Percentiles rank a stretch among this genome's conserved stretches.
These are phyloP conservation scores for Sebastes kiyomatsui DNA, from an alignment of 2,797 vertebrate species.

Conservation along the genomic window DNA sequence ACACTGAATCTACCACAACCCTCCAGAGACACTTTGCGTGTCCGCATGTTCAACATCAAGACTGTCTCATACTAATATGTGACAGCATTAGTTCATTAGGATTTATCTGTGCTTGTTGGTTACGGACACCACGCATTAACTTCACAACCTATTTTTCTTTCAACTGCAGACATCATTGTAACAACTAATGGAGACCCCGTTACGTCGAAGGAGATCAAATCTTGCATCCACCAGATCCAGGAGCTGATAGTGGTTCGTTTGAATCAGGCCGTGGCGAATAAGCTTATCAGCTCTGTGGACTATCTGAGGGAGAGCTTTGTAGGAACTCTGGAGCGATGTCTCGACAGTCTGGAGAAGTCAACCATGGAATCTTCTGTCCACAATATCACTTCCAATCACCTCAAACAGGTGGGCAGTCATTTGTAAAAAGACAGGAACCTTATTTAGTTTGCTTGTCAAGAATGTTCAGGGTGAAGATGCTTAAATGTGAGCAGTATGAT, in stretches of 20 bases:
- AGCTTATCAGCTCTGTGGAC: slow-evolving; percentile 96
- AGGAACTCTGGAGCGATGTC: slow-evolving; percentile 94
- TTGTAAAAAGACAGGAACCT: background rate
- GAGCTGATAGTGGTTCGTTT: slow-evolving; percentile 93
- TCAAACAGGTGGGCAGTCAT: slow-evolving; percentile 82
- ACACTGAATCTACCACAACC: background rate
- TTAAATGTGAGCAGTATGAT: background rate
- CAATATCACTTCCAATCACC: slow-evolving; percentile 92
- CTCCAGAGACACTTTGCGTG: background rate
- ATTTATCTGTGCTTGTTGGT: background rate
- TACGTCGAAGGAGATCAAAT: slow-evolving; percentile 92
- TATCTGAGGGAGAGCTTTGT: slow-evolving; percentile 97
- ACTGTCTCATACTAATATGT: background rate
- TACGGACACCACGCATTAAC: background rate
- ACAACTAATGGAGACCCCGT: slow-evolving; percentile 92
- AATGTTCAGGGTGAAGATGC: background rate
- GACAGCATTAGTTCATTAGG: background rate
- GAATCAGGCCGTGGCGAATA: slow-evolving; percentile 97
- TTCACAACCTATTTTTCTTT: background rate
- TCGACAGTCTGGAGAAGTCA: slow-evolving; percentile 94
- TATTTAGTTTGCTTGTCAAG: background rate
- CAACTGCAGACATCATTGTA: slow-evolving; percentile 88
- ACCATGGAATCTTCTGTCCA: slow-evolving; percentile 87
- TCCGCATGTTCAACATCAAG: background rate
- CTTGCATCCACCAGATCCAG: slow-evolving; percentile 96